Evolutionary conservation across 2,797 vertebrate species (phyloP).

Genomic region (Notolepis coatsorum): DNA sequence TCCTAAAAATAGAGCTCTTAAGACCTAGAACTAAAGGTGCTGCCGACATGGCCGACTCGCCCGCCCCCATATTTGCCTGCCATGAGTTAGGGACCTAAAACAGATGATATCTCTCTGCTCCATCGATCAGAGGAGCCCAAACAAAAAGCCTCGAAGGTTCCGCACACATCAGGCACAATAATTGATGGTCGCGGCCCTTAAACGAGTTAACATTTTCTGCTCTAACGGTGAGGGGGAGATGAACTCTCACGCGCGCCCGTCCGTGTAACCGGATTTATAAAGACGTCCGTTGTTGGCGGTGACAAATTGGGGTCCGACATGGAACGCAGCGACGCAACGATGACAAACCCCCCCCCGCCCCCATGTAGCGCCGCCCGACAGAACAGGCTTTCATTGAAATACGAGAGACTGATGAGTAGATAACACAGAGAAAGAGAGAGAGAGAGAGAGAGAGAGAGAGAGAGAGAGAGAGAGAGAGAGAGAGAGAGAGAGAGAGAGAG

Average conservation of each 20-base stretch:
- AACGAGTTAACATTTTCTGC: slow-evolving; percentile 70
- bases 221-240: slow-evolving; percentile 64
- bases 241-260: slow-evolving; percentile 52
- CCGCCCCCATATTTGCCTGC: slow-evolving; percentile 31
- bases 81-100: slow-evolving; percentile 51
- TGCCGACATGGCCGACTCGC: slow-evolving; percentile 22
- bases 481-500: not conserved
- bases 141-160: slow-evolving; percentile 57
- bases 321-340: slow-evolving; percentile 35
- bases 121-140: slow-evolving; percentile 71
- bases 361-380: not conserved
- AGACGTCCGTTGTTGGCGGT: slow-evolving; percentile 47
- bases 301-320: slow-evolving; percentile 59
- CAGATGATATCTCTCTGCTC: slow-evolving; percentile 63
- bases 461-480: slow-evolving; percentile 28
- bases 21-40: slow-evolving; percentile 12
- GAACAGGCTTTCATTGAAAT: slow-evolving; percentile 1
- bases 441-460: not conserved
- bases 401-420: slow-evolving; percentile 39
- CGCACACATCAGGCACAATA: slow-evolving; percentile 57
- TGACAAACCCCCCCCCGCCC: slow-evolving; percentile 26
- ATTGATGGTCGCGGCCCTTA: slow-evolving; percentile 69
- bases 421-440: not conserved
- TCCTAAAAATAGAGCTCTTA: too few relatives aligned
- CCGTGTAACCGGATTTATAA: slow-evolving; percentile 53